These are phyloP conservation scores for Stictonetta naevosa DNA, from an alignment of 2,113 vertebrate species.

Conservation along the genomic window DNA sequence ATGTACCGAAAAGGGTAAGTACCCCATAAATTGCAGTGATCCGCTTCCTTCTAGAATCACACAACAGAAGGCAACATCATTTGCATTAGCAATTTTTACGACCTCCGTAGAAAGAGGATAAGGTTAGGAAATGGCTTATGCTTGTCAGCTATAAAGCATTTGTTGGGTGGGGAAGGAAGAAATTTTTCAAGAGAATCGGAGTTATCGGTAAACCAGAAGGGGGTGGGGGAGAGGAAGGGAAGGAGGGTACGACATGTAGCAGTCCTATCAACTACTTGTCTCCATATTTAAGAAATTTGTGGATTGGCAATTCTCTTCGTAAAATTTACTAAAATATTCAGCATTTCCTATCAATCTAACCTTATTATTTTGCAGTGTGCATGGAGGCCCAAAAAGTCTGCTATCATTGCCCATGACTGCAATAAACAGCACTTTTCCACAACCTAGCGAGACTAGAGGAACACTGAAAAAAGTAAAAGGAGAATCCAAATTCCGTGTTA, in stretches of 20 bases:
- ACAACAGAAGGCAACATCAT: conserved; percentile 77
- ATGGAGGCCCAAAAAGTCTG: neutral
- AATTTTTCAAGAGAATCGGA: conserved; percentile 10
- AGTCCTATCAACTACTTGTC: neutral
- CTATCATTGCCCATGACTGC: neutral
- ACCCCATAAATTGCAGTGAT: conserved; percentile 78
- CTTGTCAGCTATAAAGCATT: conserved; percentile 73
- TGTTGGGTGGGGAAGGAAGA: conserved; percentile 62
- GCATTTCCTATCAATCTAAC: neutral
- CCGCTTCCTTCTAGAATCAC: conserved; percentile 81
- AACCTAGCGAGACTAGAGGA: neutral
- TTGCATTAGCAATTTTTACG: conserved; percentile 81
- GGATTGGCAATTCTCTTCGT: neutral
- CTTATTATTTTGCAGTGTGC: neutral
- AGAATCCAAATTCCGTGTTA: neutral
- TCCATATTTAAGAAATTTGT: neutral
- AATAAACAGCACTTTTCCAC: neutral
- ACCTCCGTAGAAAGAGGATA: conserved; percentile 67
- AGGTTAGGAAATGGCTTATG: conserved; percentile 79
- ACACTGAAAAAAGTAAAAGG: neutral
- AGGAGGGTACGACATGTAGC: neutral
- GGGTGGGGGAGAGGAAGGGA: neutral
- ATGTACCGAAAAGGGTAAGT: conserved; percentile 77
- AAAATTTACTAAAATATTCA: no score
- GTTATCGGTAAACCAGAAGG: neutral